A percentile compares a stretch with the other conserved stretches of the same genome.
Evolutionary conservation across 2,797 vertebrate species (phyloP).

Genomic region (Rhabdophis nuchalis): DNA sequence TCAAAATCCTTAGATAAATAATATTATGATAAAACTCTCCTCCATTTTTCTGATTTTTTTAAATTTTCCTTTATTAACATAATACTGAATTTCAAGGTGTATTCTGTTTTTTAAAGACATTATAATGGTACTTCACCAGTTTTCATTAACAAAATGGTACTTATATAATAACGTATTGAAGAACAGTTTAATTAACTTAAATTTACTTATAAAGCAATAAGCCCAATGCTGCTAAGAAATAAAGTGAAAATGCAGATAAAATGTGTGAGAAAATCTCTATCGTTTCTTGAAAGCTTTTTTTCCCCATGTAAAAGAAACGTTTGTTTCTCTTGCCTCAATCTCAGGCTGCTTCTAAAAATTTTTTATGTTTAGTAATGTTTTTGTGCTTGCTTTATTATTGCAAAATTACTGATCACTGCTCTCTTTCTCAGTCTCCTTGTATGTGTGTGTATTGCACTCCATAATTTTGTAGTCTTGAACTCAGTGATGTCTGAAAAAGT

Average conservation of each 20-base stretch:
- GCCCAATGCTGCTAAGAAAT: background rate
- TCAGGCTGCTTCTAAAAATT: background rate
- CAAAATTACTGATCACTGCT: background rate
- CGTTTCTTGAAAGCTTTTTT: background rate
- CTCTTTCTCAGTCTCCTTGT: background rate
- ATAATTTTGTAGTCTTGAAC: background rate
- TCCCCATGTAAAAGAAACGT: background rate
- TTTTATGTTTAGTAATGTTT: background rate
- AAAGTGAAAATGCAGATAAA: background rate
- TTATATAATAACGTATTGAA: background rate
- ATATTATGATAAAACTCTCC: background rate
- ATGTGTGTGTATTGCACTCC: background rate
- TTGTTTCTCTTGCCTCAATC: background rate
- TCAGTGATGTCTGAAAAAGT: background rate
- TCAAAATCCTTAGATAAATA: background rate
- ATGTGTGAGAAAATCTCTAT: background rate
- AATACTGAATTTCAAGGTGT: background rate
- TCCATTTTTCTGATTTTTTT: background rate
- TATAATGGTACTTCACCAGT: background rate
- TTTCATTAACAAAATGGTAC: background rate
- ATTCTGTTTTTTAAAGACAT: background rate
- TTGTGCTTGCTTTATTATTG: background rate
- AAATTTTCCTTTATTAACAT: background rate
- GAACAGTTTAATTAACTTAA: background rate
- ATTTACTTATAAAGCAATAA: background rate